Conservation (phyloP, 1,140 invertebrate species). For the Aphis gossypii region DNA sequence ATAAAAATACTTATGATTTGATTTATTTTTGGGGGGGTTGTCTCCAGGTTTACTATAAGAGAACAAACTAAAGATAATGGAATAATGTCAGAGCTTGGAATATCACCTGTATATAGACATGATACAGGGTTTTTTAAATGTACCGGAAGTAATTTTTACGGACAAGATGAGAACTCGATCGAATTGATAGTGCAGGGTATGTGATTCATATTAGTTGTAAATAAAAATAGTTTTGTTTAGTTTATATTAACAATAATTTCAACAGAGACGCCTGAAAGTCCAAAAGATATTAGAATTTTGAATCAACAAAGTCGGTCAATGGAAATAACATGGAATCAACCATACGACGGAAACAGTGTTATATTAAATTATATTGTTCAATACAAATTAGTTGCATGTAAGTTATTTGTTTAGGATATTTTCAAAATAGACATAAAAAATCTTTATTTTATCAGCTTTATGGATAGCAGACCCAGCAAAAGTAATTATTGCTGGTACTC, state of each 20-base stretch:
- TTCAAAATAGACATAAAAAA: background rate
- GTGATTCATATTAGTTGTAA: background rate
- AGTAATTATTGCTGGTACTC: constrained; percentile 78
- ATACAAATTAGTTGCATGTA: constrained; percentile 84
- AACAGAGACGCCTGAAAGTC: constrained; percentile 82
- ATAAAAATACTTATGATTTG: background rate
- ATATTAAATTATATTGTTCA: constrained; percentile 87
- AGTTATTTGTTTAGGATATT: constrained; percentile 59
- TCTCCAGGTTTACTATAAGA: constrained; percentile 70
- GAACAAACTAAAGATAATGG: constrained; percentile 80
- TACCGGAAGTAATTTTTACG: constrained; percentile 85
- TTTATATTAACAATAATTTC: constrained; percentile 6
- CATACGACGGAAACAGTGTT: constrained; percentile 86
- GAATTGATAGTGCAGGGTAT: constrained; percentile 88
- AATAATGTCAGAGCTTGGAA: constrained; percentile 82
- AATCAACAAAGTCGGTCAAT: constrained; percentile 81
- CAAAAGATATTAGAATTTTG: constrained; percentile 82
- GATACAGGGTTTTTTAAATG: constrained; percentile 91
- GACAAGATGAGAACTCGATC: constrained; percentile 89
- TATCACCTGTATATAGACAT: constrained; percentile 81
- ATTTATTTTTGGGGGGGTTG: background rate
- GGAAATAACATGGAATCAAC: constrained; percentile 83
- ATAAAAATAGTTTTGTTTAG: background rate
- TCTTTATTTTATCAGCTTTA: constrained; percentile 68
- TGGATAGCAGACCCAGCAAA: constrained; percentile 80